Evolutionary conservation across 2,888 invertebrate species (phyloP).

Genomic region (Euplexia lucipara): DNA sequence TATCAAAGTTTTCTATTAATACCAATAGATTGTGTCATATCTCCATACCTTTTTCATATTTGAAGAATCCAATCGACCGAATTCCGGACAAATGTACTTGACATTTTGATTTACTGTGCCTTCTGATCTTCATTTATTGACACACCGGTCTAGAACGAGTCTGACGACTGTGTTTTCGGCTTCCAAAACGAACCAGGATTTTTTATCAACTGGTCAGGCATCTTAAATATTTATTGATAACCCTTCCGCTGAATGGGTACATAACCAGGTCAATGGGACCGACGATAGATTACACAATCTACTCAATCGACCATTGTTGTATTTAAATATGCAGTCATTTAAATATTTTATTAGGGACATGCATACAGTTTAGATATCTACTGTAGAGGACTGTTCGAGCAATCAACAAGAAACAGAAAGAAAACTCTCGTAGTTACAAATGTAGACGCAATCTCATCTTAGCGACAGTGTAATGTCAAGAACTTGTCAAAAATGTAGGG

Average conservation of each 20-base stretch:
- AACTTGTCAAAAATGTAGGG: too few species aligned
- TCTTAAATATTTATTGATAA: slow-evolving; percentile 33
- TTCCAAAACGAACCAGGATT: background rate
- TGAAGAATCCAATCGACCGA: slow-evolving; percentile 20
- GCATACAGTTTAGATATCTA: background rate
- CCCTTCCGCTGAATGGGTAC: slow-evolving; percentile 21
- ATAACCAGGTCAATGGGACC: slow-evolving; percentile 26
- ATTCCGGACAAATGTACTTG: slow-evolving; percentile 4
- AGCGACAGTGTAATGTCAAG: too few species aligned
- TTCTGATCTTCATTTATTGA: slow-evolving; percentile 2
- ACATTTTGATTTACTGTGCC: slow-evolving; percentile 22
- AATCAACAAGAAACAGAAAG: too few species aligned
- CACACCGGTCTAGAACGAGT: slow-evolving; percentile 2
- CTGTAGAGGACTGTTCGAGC: background rate
- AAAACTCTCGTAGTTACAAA: too few species aligned
- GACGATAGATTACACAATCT: slow-evolving; percentile 40
- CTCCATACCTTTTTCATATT: slow-evolving; percentile 26
- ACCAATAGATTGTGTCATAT: too few species aligned
- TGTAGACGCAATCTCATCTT: too few species aligned
- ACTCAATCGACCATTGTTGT: slow-evolving; percentile 42
- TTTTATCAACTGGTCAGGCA: slow-evolving; percentile 14
- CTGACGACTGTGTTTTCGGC: slow-evolving; percentile 10
- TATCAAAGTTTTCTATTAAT: background rate
- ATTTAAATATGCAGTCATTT: slow-evolving; percentile 35
- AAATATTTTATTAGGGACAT: slow-evolving; percentile 28